These are phyloP conservation scores for Suncus etruscus DNA, from an alignment of 2,113 vertebrate genomes.

Conservation along the genomic window DNA sequence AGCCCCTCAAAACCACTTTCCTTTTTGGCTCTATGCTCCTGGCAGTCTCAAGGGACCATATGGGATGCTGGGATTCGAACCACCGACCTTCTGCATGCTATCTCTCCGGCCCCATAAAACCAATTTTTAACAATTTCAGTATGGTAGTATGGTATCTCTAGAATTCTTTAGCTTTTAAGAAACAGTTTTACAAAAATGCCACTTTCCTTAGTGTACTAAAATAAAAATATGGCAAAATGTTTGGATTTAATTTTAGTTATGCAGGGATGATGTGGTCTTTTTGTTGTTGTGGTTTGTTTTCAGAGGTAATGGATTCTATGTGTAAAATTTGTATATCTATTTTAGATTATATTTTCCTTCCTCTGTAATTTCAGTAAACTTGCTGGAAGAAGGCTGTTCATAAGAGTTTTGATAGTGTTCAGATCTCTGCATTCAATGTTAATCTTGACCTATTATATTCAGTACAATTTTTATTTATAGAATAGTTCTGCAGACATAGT, in stretches of 20 bases:
- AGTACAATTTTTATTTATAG: constrained; percentile 14
- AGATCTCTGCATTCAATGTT: background rate
- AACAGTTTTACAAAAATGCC: background rate
- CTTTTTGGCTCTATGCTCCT: too few relatives aligned
- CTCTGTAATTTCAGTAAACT: background rate
- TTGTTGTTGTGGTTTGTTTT: background rate
- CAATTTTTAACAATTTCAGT: constrained; percentile 52
- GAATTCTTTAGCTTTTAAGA: constrained; percentile 52
- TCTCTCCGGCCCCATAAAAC: background rate
- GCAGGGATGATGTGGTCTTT: constrained; percentile 5
- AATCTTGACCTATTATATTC: constrained; percentile 22
- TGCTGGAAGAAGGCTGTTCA: constrained; percentile 29
- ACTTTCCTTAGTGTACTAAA: background rate
- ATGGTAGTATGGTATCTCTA: background rate
- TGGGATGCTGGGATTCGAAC: too few relatives aligned
- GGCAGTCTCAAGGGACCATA: too few relatives aligned
- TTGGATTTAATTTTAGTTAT: constrained; percentile 35
- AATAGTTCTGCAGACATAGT: constrained; percentile 12
- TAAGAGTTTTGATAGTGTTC: constrained; percentile 59
- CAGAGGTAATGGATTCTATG: background rate
- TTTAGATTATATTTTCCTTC: background rate
- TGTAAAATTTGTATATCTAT: constrained; percentile 36
- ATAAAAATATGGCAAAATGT: background rate
- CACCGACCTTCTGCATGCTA: too few relatives aligned
- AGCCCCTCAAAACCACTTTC: too few relatives aligned